Conservation (phyloP, 2,888 invertebrate genomes). For the Mechanitis mazaeus region DNA sequence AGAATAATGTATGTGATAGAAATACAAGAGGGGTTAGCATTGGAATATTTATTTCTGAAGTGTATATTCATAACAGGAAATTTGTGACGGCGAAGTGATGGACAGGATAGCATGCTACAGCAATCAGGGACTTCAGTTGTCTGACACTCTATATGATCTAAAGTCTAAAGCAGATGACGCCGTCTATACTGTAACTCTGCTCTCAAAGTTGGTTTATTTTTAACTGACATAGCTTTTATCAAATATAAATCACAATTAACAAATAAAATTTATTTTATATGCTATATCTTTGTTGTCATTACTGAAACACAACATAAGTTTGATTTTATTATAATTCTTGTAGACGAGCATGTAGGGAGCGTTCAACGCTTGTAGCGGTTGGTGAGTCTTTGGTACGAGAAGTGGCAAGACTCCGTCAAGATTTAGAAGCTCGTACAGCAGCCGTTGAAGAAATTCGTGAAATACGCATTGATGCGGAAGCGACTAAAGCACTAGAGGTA, state of each 20-base stretch:
- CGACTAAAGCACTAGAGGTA: conserved; percentile 47
- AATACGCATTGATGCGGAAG: conserved; percentile 40
- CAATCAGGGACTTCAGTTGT: conserved; percentile 55
- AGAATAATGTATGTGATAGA: conserved; percentile 41
- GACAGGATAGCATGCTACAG: conserved; percentile 56
- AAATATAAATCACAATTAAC: no score
- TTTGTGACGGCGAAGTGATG: conserved; percentile 42
- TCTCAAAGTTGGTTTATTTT: conserved; percentile 48
- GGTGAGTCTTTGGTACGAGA: conserved; percentile 64
- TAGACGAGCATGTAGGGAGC: conserved; percentile 56
- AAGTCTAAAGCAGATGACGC: conserved; percentile 52
- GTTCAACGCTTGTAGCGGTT: conserved; percentile 50
- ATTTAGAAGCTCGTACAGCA: conserved; percentile 44
- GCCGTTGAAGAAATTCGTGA: conserved; percentile 42
- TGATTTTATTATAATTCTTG: conserved; percentile 9
- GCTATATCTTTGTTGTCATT: no score
- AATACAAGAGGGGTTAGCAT: neutral
- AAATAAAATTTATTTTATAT: no score
- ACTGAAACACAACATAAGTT: neutral
- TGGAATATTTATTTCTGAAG: neutral
- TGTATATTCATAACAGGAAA: conserved; percentile 18
- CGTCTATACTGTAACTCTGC: conserved; percentile 48
- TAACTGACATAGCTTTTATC: conserved; percentile 1
- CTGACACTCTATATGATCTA: conserved; percentile 53
- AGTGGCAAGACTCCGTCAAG: conserved; percentile 53